A percentile compares a stretch with the other conserved stretches of the same genome.
phyloP scores from a whole-genome alignment of 2,888 invertebrate species.

The Tenthredo livida region DNA sequence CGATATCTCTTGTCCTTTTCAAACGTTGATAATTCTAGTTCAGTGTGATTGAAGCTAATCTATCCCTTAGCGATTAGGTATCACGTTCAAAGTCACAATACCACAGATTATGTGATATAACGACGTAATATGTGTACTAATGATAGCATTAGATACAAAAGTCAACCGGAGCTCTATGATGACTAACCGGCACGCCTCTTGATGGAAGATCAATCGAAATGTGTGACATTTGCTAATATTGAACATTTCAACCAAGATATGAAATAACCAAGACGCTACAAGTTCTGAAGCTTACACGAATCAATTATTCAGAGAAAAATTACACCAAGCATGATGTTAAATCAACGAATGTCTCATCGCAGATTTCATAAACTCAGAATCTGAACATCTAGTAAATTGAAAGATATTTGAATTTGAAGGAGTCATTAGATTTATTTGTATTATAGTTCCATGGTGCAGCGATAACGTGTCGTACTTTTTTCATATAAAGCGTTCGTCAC shows the following conservation, averaged over 20 bases:
- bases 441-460: too few species aligned
- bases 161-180: not conserved
- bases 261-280: not conserved
- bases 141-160: not conserved
- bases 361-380: not conserved
- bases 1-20: not conserved
- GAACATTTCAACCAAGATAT: not conserved
- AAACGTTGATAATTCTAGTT: not conserved
- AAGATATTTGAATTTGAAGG: too few species aligned
- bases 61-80: not conserved
- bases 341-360: not conserved
- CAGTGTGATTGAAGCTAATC: not conserved
- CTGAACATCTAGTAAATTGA: not conserved
- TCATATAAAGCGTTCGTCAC: not conserved
- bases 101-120: not conserved
- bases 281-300: too few species aligned
- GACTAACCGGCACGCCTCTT: not conserved
- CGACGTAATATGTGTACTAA: not conserved
- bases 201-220: not conserved
- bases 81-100: not conserved
- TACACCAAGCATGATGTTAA: not conserved
- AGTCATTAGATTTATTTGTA: too few species aligned
- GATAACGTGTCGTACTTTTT: not conserved
- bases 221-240: not conserved
- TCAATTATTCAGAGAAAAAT: too few species aligned